Conservation (phyloP, 2,888 invertebrate species). For the Tuberolachnus salignus region DNA sequence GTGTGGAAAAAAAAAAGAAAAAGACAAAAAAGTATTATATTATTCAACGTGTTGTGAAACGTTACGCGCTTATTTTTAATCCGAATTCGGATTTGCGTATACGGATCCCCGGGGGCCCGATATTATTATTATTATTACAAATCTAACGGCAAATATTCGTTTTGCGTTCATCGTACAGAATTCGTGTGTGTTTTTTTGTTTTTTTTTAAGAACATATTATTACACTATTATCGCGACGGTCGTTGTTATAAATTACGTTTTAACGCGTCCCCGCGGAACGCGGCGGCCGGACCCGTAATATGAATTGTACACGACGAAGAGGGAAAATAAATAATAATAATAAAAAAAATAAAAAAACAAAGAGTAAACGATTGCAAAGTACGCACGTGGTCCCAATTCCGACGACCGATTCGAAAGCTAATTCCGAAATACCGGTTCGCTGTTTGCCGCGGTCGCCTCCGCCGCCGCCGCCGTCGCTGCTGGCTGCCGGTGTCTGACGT, state of each 20-base stretch:
- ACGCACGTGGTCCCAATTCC: conserved; percentile 33
- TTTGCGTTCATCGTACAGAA: no score
- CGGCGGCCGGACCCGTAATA: not conserved
- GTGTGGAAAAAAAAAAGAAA: no score
- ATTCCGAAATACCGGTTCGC: conserved; percentile 38
- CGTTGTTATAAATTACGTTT: conserved; percentile 7
- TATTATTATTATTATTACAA: no score
- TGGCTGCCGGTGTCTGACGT: conserved; percentile 15
- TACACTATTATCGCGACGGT: no score
- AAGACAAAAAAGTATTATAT: no score
- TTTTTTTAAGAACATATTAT: no score
- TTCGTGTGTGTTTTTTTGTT: no score
- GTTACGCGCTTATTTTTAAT: no score
- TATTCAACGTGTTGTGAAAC: no score
- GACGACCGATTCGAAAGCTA: conserved; percentile 50
- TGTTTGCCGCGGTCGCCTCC: not conserved
- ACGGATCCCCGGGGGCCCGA: no score
- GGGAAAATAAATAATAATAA: not conserved
- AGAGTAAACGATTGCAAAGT: conserved; percentile 29
- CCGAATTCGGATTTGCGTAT: no score
- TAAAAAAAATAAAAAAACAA: conserved; percentile 3
- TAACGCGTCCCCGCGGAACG: not conserved
- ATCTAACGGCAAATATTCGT: no score
- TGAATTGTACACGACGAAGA: not conserved
- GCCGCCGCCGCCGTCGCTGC: not conserved